Base-by-base conservation (phyloP, 1,140 invertebrate species). In the Meteorus sp. region DNA sequence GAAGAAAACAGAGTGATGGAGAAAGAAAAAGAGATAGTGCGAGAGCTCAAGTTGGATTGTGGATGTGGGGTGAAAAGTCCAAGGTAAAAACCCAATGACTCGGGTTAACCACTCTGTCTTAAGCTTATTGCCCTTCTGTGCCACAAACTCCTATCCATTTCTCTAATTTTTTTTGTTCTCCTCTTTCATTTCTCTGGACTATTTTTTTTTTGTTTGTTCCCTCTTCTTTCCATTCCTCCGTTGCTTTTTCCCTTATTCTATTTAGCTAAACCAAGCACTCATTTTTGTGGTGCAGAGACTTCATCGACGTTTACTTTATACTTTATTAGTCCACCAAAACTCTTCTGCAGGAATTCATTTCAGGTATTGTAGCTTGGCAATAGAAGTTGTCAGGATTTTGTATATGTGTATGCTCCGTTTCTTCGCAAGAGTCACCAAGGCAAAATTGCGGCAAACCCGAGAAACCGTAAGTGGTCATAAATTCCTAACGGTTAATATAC, bases 401-500 rank as follows among this genome's bases (percentile, higher is more conserved):
- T n/a, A n/a, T n/a, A n/a, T n/a, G n/a, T n/a, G n/a, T 43, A 9
- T 17, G 29, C 29, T 45, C 20, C 47, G 22, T 53, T 57, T 53
- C 55, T 57, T 53, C 25, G 51, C 23, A 19, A 41, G 11, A 50
- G 56, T 52, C 35, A n/a, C 27, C 17, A 52, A 58, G 50, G 58
- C 54, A 60, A 62, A 62, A 65, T 58, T 65, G 63, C 55, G 58
- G 63, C 48, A 35, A 60, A 56, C 59, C 56, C 50, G 39, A 54
- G 47, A 59, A 65, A 62, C 51, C 57, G 55, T 62, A 65, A 61
- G 63, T 62, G 60, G 63, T 53, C 54, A 62, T 65, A 65, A 65
- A 65, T 65, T 65, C 39, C 31, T 31, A 62, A 62, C 60, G 55
- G 60, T 62, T 65, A 65, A 65, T 65, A 65, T 65, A 65, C 59